A percentile compares a stretch with the other conserved stretches of the same genome.
Evolutionary conservation across 2,888 invertebrate genomes (phyloP).

Genomic region (Chromoteleia sp.): DNA sequence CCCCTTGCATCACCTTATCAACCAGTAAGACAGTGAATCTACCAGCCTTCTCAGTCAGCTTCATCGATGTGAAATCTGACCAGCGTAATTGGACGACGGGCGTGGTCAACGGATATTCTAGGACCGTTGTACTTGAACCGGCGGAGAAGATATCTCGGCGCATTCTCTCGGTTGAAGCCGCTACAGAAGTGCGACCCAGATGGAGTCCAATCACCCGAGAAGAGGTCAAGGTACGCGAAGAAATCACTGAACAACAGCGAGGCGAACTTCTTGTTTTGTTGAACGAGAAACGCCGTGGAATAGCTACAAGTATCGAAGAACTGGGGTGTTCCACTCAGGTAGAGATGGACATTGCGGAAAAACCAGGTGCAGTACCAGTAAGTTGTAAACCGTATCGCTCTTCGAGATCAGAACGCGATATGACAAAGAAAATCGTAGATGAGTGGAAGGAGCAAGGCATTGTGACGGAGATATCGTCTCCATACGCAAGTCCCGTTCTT

Average conservation of each 20-base stretch:
- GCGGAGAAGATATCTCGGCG: neutral
- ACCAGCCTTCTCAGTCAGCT: slow-evolving; percentile 1
- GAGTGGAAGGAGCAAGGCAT: no score
- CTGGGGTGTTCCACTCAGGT: slow-evolving; percentile 2
- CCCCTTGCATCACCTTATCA: neutral
- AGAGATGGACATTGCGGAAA: neutral
- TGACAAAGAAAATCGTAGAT: no score
- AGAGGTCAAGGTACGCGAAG: neutral
- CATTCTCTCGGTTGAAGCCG: neutral
- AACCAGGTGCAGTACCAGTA: slow-evolving; percentile 3
- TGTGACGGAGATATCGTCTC: neutral
- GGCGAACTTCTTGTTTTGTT: slow-evolving; percentile 21
- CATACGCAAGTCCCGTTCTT: neutral
- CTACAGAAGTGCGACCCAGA: slow-evolving; percentile 1
- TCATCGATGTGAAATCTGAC: neutral
- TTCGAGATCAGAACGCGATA: no score
- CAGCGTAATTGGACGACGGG: neutral
- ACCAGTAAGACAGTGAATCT: no score
- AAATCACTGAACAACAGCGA: slow-evolving; percentile 16
- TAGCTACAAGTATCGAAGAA: neutral
- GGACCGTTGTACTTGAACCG: neutral
- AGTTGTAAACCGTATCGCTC: neutral
- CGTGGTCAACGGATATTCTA: neutral
- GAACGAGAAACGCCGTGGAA: neutral
- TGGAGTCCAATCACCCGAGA: neutral